Conservation (phyloP, 2,797 vertebrate genomes). For the Etheostoma nigrum region DNA sequence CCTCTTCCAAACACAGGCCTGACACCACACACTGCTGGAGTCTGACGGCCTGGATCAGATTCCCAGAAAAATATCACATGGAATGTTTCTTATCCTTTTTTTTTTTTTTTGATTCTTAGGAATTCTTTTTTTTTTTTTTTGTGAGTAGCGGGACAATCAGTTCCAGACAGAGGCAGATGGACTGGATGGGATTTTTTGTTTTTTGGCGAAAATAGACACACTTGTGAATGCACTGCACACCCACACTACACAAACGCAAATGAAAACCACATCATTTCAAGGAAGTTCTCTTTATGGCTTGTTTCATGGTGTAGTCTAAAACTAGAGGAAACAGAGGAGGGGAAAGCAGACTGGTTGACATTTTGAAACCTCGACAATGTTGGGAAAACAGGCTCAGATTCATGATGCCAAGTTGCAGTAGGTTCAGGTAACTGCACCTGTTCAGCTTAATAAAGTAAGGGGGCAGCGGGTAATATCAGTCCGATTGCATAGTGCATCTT, state of each 20-base stretch:
- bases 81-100: conserved; percentile 55
- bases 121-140: conserved; percentile 53
- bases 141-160: conserved; percentile 58
- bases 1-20: conserved; percentile 57
- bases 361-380: conserved; percentile 8
- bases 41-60: conserved; percentile 56
- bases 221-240: neutral
- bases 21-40: conserved; percentile 61
- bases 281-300: conserved; percentile 48
- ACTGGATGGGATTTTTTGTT: conserved; percentile 35
- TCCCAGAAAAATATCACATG: conserved; percentile 74
- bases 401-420: conserved; percentile 7
- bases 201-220: conserved; percentile 45
- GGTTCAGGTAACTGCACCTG: conserved; percentile 54
- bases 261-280: conserved; percentile 69
- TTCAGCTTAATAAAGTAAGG: neutral
- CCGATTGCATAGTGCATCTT: neutral
- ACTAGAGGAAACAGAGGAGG: conserved; percentile 15
- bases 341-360: conserved; percentile 7
- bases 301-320: conserved; percentile 33
- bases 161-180: conserved; percentile 66
- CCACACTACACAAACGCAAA: conserved; percentile 45
- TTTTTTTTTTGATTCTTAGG: conserved; percentile 43
- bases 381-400: conserved; percentile 20
- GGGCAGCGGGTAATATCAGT: neutral